Evolutionary conservation across 2,797 vertebrate genomes (phyloP).

Genomic region (Neosilurus hyrtlii): DNA sequence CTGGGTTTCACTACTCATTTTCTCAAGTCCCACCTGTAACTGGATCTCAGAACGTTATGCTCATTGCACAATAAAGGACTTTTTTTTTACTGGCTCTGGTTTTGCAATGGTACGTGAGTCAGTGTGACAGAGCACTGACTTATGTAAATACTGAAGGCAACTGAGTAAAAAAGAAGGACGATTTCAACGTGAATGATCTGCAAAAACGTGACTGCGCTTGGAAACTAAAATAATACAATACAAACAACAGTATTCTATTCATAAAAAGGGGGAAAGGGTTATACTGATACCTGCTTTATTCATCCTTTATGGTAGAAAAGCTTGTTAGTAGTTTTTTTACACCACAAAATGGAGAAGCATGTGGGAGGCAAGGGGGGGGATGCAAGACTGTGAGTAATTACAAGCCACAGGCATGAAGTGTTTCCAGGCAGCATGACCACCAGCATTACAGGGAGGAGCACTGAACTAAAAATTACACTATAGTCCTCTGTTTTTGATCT

Average conservation of each 20-base stretch:
- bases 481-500: not conserved
- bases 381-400: constrained; percentile 60
- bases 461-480: constrained; percentile 5
- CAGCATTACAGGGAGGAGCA: not conserved
- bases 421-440: constrained; percentile 19
- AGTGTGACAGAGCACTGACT: constrained; percentile 8
- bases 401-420: constrained; percentile 58
- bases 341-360: constrained; percentile 22
- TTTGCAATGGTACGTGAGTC: constrained; percentile 34
- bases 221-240: not conserved
- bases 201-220: not conserved
- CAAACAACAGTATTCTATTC: not conserved
- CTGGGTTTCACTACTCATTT: constrained; percentile 35
- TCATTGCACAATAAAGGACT: constrained; percentile 8
- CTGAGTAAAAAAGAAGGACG: not conserved
- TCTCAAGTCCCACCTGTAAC: constrained; percentile 4
- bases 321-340: not conserved
- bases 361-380: constrained; percentile 13
- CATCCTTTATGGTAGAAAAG: not conserved
- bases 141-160: not conserved
- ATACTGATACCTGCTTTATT: not conserved
- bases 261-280: not conserved
- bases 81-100: not conserved
- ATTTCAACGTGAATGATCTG: not conserved
- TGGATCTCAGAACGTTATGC: not conserved